Conservation (phyloP, 2,888 invertebrate genomes). For the Drosophila mayaguana region DNA sequence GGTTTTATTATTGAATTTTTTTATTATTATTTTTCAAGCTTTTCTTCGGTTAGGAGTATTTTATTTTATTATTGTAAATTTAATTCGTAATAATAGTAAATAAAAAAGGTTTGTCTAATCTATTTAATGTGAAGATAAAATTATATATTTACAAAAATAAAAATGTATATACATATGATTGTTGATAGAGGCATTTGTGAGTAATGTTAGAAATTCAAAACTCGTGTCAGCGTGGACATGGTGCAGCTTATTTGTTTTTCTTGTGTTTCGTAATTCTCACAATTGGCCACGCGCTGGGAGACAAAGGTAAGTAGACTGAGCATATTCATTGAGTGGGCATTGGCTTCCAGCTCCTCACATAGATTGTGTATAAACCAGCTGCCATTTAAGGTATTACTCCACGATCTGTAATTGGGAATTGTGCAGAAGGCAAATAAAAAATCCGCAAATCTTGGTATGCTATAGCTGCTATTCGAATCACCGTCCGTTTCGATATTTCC, state of each 20-base stretch:
- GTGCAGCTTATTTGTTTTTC: constrained; percentile 97
- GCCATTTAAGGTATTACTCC: constrained; percentile 95
- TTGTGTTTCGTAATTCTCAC: constrained; percentile 94
- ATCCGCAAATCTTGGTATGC: constrained; percentile 96
- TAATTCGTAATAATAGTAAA: neutral
- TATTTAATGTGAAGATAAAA: neutral
- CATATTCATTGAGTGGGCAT: constrained; percentile 90
- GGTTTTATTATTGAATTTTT: too few species aligned
- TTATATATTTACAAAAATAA: too few species aligned
- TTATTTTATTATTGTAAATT: neutral
- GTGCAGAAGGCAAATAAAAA: constrained; percentile 96
- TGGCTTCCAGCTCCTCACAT: constrained; percentile 90
- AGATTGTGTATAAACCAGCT: constrained; percentile 98
- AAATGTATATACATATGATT: neutral
- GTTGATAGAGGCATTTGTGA: neutral
- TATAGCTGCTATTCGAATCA: constrained; percentile 87
- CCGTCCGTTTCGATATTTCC: constrained; percentile 89
- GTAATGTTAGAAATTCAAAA: constrained; percentile 87
- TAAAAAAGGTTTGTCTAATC: neutral
- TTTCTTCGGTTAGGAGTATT: too few species aligned
- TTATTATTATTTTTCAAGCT: too few species aligned
- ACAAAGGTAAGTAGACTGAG: constrained; percentile 94
- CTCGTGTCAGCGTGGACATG: constrained; percentile 94
- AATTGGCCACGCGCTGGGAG: constrained; percentile 93
- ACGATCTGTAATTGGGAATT: constrained; percentile 96